A percentile compares a stretch with the other conserved stretches of the same genome.
phyloP scores from a whole-genome alignment of 2,888 invertebrate genomes.

The Helobdella robusta region DNA sequence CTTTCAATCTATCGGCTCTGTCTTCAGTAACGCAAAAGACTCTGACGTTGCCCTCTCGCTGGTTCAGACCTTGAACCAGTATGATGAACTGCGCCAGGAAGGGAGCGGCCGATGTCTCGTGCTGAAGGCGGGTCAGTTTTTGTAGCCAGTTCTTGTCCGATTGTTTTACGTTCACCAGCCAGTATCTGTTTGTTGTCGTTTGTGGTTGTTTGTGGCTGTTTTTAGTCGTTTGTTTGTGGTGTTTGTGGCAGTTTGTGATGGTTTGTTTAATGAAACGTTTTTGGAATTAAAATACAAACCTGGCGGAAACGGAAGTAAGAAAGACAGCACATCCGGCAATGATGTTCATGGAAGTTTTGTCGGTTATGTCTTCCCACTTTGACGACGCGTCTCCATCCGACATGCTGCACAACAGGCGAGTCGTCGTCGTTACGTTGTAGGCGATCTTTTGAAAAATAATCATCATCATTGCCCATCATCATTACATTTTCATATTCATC shows the following conservation, averaged over 20 bases:
- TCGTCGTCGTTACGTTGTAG: neutral
- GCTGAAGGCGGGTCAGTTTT: conserved; percentile 16
- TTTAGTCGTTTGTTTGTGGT: neutral
- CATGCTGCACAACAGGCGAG: conserved; percentile 23
- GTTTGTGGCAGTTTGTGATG: neutral
- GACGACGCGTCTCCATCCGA: conserved; percentile 24
- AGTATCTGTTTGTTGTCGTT: conserved; percentile 20
- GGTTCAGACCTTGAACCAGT: conserved; percentile 13
- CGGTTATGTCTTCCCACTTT: conserved; percentile 30
- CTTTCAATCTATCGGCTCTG: conserved; percentile 12
- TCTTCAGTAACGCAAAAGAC: conserved; percentile 27
- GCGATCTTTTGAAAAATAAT: neutral
- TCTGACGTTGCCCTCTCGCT: conserved; percentile 6
- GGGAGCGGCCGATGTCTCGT: conserved; percentile 25
- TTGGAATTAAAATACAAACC: conserved; percentile 7
- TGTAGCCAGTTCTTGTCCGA: conserved; percentile 6
- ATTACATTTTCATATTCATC: neutral
- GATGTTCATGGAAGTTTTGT: conserved; percentile 21
- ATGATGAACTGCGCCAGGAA: conserved; percentile 26
- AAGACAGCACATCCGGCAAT: conserved; percentile 23
- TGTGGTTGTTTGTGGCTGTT: too few relatives aligned
- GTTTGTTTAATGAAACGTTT: neutral
- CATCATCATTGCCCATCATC: neutral
- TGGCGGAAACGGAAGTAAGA: conserved; percentile 30
- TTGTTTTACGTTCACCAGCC: conserved; percentile 19